These are phyloP conservation scores for Pristionchus pacificus DNA, from an alignment of 1,140 invertebrate species.

Conservation along the genomic window DNA sequence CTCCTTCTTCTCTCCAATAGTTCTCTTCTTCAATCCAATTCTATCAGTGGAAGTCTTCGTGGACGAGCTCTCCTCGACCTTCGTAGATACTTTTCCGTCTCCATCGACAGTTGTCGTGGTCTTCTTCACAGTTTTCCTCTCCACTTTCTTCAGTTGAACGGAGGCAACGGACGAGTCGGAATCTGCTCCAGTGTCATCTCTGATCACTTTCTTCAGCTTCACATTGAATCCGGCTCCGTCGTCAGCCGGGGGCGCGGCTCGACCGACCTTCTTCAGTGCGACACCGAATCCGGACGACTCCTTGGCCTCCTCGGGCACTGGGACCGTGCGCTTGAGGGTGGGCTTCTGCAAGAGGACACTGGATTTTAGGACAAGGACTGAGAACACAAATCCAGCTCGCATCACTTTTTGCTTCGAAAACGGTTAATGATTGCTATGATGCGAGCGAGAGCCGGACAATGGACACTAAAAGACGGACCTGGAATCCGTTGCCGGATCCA, in stretches of 20 bases:
- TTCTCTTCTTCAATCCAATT: not conserved
- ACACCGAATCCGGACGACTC: constrained; percentile 17
- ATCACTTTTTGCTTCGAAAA: no score
- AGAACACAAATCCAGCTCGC: no score
- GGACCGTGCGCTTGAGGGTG: constrained; percentile 15
- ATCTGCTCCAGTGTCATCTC: constrained; percentile 12
- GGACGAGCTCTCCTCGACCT: not conserved
- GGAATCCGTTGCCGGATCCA: not conserved
- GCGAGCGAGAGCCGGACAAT: not conserved
- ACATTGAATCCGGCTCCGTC: constrained; percentile 19
- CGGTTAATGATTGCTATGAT: no score
- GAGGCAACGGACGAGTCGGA: not conserved
- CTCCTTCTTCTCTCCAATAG: no score
- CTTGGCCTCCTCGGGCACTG: constrained; percentile 25
- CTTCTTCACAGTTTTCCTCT: constrained; percentile 11
- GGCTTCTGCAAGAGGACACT: not conserved
- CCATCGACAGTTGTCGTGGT: not conserved
- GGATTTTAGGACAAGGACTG: no score
- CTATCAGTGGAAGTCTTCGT: not conserved
- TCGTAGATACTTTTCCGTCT: constrained; percentile 4
- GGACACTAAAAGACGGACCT: not conserved
- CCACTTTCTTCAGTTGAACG: constrained; percentile 30
- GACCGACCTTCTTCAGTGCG: constrained; percentile 16
- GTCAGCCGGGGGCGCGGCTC: constrained; percentile 26
- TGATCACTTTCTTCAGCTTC: constrained; percentile 29